Percentiles rank a stretch among this genome's conserved stretches.
Evolutionary conservation across 2,113 vertebrate genomes (phyloP).

Genomic region (Asarcornis scutulata): DNA sequence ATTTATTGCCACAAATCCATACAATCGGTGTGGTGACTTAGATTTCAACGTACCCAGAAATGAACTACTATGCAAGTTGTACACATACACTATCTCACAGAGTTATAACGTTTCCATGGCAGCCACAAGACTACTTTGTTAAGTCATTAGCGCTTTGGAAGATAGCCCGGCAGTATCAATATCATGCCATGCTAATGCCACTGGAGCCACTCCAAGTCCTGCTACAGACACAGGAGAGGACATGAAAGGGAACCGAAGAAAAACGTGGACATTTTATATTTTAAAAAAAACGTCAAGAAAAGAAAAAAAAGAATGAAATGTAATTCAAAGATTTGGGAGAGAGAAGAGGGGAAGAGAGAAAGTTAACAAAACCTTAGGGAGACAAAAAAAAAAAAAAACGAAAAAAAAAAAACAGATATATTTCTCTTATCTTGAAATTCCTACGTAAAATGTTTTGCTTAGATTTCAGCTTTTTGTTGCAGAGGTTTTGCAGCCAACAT

Average conservation of each 20-base stretch:
- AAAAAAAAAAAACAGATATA: not conserved
- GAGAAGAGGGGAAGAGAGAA: not conserved
- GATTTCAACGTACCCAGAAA: not conserved
- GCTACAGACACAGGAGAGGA: not conserved
- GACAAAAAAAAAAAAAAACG: not conserved
- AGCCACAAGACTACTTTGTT: slow-evolving; percentile 16
- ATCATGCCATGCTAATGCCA: not conserved
- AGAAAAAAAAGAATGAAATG: not conserved
- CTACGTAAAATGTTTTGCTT: not conserved
- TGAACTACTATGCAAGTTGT: not conserved
- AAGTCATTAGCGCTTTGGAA: slow-evolving; percentile 13
- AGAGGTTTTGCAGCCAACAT: not conserved
- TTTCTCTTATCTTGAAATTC: not conserved
- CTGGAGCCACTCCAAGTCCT: slow-evolving; percentile 9
- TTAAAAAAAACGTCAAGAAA: not conserved
- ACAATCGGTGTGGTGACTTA: not conserved
- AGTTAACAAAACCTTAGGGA: not conserved
- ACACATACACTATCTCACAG: not conserved
- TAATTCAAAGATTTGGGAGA: not conserved
- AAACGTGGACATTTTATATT: not conserved
- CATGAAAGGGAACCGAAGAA: not conserved
- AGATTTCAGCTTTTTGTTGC: not conserved
- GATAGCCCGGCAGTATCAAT: not conserved
- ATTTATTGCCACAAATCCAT: accelerated
- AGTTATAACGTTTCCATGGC: not conserved